Conservation (phyloP, 2,113 vertebrate genomes). For the Hippocampus comes region DNA sequence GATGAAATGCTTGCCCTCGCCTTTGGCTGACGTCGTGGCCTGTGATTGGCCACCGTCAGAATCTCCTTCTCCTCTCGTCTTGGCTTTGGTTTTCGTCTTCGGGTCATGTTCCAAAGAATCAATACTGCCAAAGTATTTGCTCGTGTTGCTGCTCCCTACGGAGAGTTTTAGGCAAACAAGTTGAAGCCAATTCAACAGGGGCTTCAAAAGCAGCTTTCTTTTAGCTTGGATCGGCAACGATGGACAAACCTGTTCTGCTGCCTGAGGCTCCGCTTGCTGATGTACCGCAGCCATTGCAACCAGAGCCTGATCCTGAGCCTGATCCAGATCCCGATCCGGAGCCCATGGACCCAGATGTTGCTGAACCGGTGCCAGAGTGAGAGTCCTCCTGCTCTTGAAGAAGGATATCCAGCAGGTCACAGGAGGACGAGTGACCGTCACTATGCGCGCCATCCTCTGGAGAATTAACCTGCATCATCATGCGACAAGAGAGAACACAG, state of each 20-base stretch:
- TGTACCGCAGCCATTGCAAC: conserved; percentile 74
- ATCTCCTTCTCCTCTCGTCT: conserved; percentile 19
- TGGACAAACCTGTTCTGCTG: conserved; percentile 79
- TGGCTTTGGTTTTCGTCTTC: conserved; percentile 60
- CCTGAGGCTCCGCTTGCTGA: conserved; percentile 68
- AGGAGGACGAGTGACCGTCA: conserved; percentile 80
- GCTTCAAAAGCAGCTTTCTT: background rate
- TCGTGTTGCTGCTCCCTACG: conserved; percentile 83
- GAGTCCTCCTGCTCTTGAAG: conserved; percentile 84
- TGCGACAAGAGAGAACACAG: background rate
- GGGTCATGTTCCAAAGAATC: conserved; percentile 85
- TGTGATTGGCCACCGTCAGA: conserved; percentile 37
- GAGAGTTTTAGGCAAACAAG: background rate
- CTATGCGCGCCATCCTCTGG: conserved; percentile 63
- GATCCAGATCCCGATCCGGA: conserved; percentile 60
- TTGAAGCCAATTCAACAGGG: background rate
- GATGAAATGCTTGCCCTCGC: conserved; percentile 65
- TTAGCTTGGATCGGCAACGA: too few relatives aligned
- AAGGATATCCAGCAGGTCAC: conserved; percentile 82
- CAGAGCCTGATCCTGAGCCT: conserved; percentile 55
- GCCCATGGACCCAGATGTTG: conserved; percentile 73
- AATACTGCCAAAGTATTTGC: conserved; percentile 87
- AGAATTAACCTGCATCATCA: conserved; percentile 52
- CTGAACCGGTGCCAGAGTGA: conserved; percentile 80
- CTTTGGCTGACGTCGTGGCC: conserved; percentile 38